These are phyloP conservation scores for Acleris holmiana DNA, from an alignment of 2,888 invertebrate species.

Conservation along the genomic window DNA sequence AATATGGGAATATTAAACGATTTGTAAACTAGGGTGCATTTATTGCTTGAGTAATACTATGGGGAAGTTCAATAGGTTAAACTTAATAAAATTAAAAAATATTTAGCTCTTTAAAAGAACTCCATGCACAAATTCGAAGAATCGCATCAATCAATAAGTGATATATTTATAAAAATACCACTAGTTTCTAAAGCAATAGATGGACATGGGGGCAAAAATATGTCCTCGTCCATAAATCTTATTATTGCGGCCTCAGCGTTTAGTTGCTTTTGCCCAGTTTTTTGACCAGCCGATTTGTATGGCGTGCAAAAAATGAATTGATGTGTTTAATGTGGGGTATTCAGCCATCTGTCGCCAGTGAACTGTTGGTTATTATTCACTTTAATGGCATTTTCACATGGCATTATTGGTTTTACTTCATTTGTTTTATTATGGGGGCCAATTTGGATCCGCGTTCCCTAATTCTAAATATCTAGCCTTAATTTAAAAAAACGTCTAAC, in stretches of 20 bases:
- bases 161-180: slow-evolving; percentile 17
- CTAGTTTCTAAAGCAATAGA: slow-evolving; percentile 12
- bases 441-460: background rate
- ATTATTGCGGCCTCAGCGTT: slow-evolving; percentile 34
- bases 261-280: slow-evolving; percentile 30
- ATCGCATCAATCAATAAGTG: background rate
- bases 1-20: slow-evolving; percentile 25
- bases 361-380: slow-evolving; percentile 52
- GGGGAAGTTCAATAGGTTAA: slow-evolving; percentile 8
- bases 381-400: slow-evolving; percentile 60
- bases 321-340: slow-evolving; percentile 50
- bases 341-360: slow-evolving; percentile 66
- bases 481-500: too few relatives aligned
- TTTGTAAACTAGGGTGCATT: slow-evolving; percentile 29
- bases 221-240: slow-evolving; percentile 31
- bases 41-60: slow-evolving; percentile 1
- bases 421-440: background rate
- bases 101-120: background rate
- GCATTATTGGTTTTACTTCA: slow-evolving; percentile 19
- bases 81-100: background rate
- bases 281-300: slow-evolving; percentile 32
- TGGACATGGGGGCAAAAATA: slow-evolving; percentile 22
- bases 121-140: background rate
- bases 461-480: too few relatives aligned
- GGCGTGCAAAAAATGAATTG: slow-evolving; percentile 33